Conservation (phyloP, 1,140 invertebrate species). For the Pectinophora gossypiella region DNA sequence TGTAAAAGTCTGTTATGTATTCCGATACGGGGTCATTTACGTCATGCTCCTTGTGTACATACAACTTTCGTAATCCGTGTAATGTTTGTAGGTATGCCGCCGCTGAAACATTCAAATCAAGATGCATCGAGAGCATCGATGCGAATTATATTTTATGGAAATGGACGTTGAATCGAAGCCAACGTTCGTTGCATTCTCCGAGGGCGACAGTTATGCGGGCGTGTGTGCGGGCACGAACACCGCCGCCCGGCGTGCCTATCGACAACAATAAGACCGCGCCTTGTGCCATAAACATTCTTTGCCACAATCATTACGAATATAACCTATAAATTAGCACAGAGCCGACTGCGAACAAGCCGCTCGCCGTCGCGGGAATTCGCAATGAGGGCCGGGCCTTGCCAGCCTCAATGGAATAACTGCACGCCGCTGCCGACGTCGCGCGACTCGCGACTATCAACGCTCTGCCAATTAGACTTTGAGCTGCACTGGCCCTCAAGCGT, state of each 20-base stretch:
- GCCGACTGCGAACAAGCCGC: slow-evolving; percentile 40
- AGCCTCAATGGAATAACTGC: slow-evolving; percentile 33
- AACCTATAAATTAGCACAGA: slow-evolving; percentile 60
- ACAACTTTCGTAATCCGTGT: slow-evolving; percentile 24
- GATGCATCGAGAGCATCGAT: slow-evolving; percentile 44
- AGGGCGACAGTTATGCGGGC: slow-evolving; percentile 52
- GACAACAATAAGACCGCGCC: slow-evolving; percentile 63
- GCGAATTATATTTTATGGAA: slow-evolving; percentile 69
- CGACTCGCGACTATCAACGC: slow-evolving; percentile 18
- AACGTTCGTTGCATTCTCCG: slow-evolving; percentile 53
- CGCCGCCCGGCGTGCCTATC: slow-evolving; percentile 35
- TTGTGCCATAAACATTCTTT: slow-evolving; percentile 65
- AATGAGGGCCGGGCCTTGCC: slow-evolving; percentile 32
- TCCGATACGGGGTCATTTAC: slow-evolving; percentile 20
- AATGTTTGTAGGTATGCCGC: slow-evolving; percentile 25
- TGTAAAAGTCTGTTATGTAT: slow-evolving; percentile 19
- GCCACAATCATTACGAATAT: slow-evolving; percentile 63
- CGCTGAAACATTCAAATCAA: slow-evolving; percentile 46
- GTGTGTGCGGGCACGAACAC: slow-evolving; percentile 35
- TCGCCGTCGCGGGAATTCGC: slow-evolving; percentile 36
- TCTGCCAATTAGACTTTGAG: slow-evolving; percentile 49
- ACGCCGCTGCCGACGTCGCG: slow-evolving; percentile 18
- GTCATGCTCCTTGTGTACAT: slow-evolving; percentile 11
- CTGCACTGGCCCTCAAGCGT: not conserved
- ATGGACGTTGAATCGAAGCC: slow-evolving; percentile 64